phyloP scores from a whole-genome alignment of 1,140 invertebrate genomes.

The Dinothrombium tinctorium region DNA sequence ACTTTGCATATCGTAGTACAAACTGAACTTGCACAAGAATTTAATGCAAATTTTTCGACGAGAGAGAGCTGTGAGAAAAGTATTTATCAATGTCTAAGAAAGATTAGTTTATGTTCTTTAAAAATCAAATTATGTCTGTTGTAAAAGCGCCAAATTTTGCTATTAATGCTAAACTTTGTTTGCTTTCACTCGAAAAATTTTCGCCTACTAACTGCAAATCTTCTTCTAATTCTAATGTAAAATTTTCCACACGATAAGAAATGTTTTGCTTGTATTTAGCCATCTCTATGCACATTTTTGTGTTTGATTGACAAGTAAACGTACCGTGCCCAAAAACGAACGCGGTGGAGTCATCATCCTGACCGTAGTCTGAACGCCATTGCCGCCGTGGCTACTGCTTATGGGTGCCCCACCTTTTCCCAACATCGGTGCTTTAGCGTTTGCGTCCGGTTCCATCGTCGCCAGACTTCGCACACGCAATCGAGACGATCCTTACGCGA shows the following conservation, averaged over 20 bases:
- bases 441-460: constrained; percentile 1
- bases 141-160: too few relatives aligned
- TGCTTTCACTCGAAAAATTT: not conserved
- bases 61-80: too few relatives aligned
- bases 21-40: too few relatives aligned
- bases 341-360: not conserved
- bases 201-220: not conserved
- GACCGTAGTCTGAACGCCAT: constrained; percentile 1
- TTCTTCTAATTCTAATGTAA: too few relatives aligned
- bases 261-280: not conserved
- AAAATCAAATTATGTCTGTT: too few relatives aligned
- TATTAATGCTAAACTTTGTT: too few relatives aligned
- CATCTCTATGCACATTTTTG: not conserved
- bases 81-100: too few relatives aligned
- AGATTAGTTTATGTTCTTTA: too few relatives aligned
- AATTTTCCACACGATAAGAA: not conserved
- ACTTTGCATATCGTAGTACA: too few relatives aligned
- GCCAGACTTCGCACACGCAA: too few relatives aligned
- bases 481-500: too few relatives aligned
- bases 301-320: not conserved
- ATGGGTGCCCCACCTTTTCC: not conserved
- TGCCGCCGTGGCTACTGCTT: not conserved
- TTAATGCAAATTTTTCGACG: too few relatives aligned
- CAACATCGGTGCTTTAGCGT: not conserved
- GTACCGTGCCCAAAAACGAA: not conserved